Evolutionary conservation across 2,797 vertebrate species (phyloP).

Genomic region (Mareca strepera): DNA sequence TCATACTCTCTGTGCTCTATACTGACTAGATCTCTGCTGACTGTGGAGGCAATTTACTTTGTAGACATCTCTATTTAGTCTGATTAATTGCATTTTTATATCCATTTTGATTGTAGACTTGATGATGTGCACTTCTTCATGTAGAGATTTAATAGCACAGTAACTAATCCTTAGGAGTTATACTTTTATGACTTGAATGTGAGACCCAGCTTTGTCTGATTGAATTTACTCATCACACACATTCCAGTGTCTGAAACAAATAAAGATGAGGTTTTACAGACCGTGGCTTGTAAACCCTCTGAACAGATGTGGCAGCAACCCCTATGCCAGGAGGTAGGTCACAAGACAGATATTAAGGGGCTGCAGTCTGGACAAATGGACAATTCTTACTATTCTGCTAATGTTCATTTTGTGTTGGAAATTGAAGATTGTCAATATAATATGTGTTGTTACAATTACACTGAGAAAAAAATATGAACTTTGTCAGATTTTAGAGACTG

Average conservation of each 20-base stretch:
- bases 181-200: not conserved
- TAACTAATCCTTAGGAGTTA: not conserved
- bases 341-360: not conserved
- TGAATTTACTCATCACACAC: not conserved
- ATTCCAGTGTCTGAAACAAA: not conserved
- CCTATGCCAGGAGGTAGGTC: not conserved
- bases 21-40: not conserved
- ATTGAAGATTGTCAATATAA: not conserved
- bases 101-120: not conserved
- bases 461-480: not conserved
- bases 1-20: not conserved
- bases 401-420: not conserved
- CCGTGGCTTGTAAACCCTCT: not conserved
- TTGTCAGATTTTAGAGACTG: not conserved
- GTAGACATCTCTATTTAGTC: not conserved
- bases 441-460: not conserved
- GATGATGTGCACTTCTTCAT: not conserved
- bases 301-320: not conserved
- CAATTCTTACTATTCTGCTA: not conserved
- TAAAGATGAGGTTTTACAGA: not conserved
- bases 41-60: not conserved
- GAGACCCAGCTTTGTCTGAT: not conserved
- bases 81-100: slow-evolving; percentile 4
- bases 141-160: not conserved
- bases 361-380: not conserved